Evolutionary conservation across 2,888 invertebrate species (phyloP).

Genomic region (Zygaena filipendulae): DNA sequence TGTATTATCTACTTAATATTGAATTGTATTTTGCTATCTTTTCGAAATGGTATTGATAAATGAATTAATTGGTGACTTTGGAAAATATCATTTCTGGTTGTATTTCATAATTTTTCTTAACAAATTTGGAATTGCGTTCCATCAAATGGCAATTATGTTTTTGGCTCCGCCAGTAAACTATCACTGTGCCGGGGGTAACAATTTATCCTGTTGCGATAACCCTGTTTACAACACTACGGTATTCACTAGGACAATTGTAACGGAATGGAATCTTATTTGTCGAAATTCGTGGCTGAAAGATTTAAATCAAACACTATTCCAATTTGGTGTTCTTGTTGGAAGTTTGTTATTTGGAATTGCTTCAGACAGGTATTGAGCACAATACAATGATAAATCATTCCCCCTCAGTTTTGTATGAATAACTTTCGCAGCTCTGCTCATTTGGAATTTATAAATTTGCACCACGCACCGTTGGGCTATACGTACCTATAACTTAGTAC

Average conservation of each 20-base stretch:
- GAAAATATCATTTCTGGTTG: conserved; percentile 43
- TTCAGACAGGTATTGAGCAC: conserved; percentile 77
- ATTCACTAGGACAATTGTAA: conserved; percentile 75
- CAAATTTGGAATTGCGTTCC: conserved; percentile 61
- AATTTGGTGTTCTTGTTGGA: conserved; percentile 78
- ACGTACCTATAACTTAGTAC: no score
- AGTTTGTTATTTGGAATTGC: conserved; percentile 76
- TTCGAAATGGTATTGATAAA: conserved; percentile 42
- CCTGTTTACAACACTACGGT: conserved; percentile 69
- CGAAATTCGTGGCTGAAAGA: conserved; percentile 71
- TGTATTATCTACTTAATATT: no score
- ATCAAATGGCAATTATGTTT: conserved; percentile 62
- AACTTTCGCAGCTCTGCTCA: no score
- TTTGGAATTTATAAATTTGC: no score
- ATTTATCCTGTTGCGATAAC: conserved; percentile 51
- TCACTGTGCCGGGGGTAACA: conserved; percentile 27
- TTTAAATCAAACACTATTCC: conserved; percentile 77
- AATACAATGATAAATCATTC: no score
- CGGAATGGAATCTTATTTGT: conserved; percentile 81
- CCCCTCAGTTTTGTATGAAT: no score
- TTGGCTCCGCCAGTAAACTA: conserved; percentile 47
- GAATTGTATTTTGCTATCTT: no score
- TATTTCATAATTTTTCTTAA: conserved; percentile 45
- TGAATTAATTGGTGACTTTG: conserved; percentile 45
- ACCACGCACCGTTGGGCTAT: no score